Base-by-base conservation (phyloP, 2,888 invertebrate genomes). In the Timema podura region DNA sequence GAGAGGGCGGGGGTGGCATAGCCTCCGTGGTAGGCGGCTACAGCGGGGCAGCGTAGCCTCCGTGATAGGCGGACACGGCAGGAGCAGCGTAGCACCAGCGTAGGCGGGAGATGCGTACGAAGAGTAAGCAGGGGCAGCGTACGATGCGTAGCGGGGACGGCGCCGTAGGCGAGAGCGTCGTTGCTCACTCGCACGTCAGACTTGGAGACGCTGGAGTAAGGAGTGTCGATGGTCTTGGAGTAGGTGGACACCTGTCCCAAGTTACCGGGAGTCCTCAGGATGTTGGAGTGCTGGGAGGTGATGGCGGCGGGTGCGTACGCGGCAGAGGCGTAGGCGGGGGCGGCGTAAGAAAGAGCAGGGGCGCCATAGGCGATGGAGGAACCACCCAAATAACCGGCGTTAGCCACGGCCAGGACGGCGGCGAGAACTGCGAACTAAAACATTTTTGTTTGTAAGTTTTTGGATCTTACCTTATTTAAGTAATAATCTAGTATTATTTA, bases 151-250 rank as follows among this genome's bases (percentile, higher is more conserved):
- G 59, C 68, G 44, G 85, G 83, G 6, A 30, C 30, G 30, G 68
- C 82, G 83, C 72, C 84, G 61, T 78, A 6, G 84, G 83, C 3
- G 15, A 82, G 83, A 81, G 1, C 83, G 5, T 75, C 75, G 70
- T 74, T 75, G 71, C 73, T 75, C 44, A 90, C 87, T n/a, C 90
- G 86, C 48, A 89, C 86, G 77, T 90, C 89, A 45, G 88, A 82
- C 78, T 90, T 90, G 77, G 88, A 87, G 64, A 88, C 88, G 78
- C 88, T 89, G 67, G 89, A 89, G 83, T 86, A 90, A 9, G 91
- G 90, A 5, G 90, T 90, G 79, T 89, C 88, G 76, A 90, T 85
- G 73, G 88, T 86, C 79, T 90, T 91, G 16, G 87, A 84, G 81
- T 88, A 88, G 65, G 89, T 88, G 15, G 90, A 89, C 71, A 88